These are phyloP conservation scores for Drosophila sordidula DNA, from an alignment of 2,888 invertebrate species.

Conservation along the genomic window DNA sequence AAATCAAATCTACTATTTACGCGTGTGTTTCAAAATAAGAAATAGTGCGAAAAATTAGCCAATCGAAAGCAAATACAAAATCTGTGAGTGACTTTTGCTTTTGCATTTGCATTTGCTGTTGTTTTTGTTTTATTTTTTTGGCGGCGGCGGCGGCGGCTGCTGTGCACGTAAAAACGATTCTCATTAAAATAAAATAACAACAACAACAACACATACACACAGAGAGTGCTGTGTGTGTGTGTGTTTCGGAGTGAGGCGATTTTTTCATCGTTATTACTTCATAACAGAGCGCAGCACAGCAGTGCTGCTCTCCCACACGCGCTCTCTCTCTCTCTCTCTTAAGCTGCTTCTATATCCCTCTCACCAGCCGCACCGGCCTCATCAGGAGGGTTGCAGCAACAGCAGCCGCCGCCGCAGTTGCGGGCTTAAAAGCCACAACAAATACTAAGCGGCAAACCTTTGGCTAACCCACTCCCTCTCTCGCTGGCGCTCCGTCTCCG, in stretches of 20 bases:
- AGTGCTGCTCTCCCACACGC: constrained; percentile 21
- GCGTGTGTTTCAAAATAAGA: constrained; percentile 18
- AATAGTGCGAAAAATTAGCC: constrained; percentile 26
- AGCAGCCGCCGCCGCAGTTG: constrained; percentile 9
- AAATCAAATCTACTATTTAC: constrained; percentile 11
- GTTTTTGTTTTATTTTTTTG: constrained; percentile 36
- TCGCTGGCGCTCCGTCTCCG: constrained; percentile 1
- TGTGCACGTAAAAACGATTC: constrained; percentile 50
- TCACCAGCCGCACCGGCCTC: constrained; percentile 32
- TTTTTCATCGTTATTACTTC: constrained; percentile 69
- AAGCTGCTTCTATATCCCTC: constrained; percentile 16
- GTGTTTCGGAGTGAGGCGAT: constrained; percentile 45
- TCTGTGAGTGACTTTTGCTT: constrained; percentile 31
- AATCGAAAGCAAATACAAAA: constrained; percentile 21
- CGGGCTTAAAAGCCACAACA: constrained; percentile 26
- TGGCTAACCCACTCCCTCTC: constrained; percentile 31
- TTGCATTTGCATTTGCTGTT: constrained; percentile 41
- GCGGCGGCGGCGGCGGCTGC: constrained; percentile 42
- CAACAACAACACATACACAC: constrained; percentile 31
- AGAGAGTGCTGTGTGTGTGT: constrained; percentile 22
- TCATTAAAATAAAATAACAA: constrained; percentile 52
- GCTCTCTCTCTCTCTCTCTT: constrained; percentile 22
- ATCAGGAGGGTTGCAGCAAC: constrained; percentile 45
- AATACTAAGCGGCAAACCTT: constrained; percentile 37
- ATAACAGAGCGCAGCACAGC: constrained; percentile 54